These are phyloP conservation scores for Limenitis camilla DNA, from an alignment of 2,888 invertebrate species.

Conservation along the genomic window DNA sequence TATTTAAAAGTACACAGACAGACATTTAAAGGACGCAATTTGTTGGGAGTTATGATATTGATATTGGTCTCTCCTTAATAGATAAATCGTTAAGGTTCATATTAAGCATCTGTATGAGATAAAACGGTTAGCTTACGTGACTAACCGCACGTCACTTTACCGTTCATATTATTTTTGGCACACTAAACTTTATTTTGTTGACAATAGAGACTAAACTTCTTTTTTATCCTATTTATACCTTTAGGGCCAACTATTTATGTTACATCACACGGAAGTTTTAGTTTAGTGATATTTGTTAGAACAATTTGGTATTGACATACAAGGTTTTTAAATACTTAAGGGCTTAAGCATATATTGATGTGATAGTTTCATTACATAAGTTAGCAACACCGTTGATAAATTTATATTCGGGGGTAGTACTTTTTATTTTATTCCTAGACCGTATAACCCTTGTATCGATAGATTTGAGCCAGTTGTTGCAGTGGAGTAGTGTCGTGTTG, in stretches of 20 bases:
- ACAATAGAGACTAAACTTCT: not conserved
- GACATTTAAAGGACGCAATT: too few species aligned
- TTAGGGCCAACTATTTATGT: not conserved
- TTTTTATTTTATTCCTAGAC: too few species aligned
- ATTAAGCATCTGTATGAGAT: not conserved
- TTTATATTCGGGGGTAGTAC: too few species aligned
- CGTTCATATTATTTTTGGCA: not conserved
- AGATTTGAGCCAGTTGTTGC: too few species aligned
- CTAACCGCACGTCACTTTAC: not conserved
- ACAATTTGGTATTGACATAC: not conserved
- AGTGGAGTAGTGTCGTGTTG: too few species aligned
- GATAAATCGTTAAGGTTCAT: not conserved
- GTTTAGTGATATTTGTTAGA: not conserved
- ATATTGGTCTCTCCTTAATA: not conserved
- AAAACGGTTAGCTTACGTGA: constrained; percentile 8
- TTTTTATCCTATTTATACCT: not conserved
- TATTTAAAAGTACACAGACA: too few species aligned
- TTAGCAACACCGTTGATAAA: too few species aligned
- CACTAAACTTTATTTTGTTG: not conserved
- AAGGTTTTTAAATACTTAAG: not conserved
- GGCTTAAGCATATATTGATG: too few species aligned
- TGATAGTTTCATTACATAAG: too few species aligned
- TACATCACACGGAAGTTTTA: constrained; percentile 2
- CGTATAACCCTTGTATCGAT: too few species aligned
- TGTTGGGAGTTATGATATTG: too few species aligned